Evolutionary conservation across 2,797 vertebrate genomes (phyloP), one percentile per base, ranked within the genome.

Genomic region (Sebastes elongatus): DNA sequence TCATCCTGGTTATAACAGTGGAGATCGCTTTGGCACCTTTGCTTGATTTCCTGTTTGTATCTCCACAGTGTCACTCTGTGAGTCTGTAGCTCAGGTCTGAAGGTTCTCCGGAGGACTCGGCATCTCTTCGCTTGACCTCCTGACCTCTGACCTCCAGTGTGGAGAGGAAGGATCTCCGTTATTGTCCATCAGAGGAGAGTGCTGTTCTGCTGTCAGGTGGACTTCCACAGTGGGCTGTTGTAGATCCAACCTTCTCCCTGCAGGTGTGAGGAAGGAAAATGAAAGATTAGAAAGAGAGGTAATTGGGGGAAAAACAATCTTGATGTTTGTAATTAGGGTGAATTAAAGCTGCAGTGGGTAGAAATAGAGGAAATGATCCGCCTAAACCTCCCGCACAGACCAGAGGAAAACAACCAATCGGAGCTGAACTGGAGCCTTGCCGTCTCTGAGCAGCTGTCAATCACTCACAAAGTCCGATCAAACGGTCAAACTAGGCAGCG

Each of bases 211-310:
- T 80, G 56, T 97, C 96, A 98, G 61, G 97, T 94, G 9, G 94
- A 94, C 93, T 98, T 99, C 98, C 97, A 97, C 73, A 98, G 96
- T 3, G 97, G 96, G 83, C 91, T 96, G 92, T 96, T 91, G 87
- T 97, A 99, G 27, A 96, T 91, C 98, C 98, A 99, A 59, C 96
- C 95, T 0, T 99, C 97, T 0, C 97, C 97, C 98, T 99, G 93
- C 18, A 49, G 7, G 56, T 1, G 46, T 6, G 7, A 64, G 42
- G 10, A 18, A 49, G n/a, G 33, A 23, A 57, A 53, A 20, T 0
- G 11, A 14, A 8, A 1, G 10, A n/a, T 32, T 65, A 57, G 18
- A 4, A 10, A 23, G 20, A 23, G 20, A 4, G 6, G 2, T 35
- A 30, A 22, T 0, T 10, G 9, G 14, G 13, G 5, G 0, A 10